Conservation (phyloP, 2,797 vertebrate species). For the Alca torda region DNA sequence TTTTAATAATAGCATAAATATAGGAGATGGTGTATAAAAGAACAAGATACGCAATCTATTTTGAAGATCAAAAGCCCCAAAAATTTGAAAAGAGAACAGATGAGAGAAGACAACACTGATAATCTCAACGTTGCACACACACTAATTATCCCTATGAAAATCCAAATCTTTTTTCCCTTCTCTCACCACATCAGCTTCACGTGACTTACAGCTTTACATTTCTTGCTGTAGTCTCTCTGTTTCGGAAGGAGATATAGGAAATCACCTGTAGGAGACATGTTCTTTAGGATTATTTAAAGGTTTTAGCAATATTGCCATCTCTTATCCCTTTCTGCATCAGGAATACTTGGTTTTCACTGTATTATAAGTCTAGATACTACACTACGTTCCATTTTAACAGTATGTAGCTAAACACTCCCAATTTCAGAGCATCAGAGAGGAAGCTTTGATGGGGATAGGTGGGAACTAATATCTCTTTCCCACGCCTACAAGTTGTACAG, state of each 20-base stretch:
- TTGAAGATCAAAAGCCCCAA: background rate
- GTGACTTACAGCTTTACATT: background rate
- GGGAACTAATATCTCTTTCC: background rate
- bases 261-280: background rate
- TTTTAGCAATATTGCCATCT: background rate
- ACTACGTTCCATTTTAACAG: background rate
- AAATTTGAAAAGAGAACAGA: background rate
- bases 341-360: background rate
- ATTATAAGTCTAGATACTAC: background rate
- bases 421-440: background rate
- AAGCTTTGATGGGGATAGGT: background rate
- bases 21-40: background rate
- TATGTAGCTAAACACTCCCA: background rate
- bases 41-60: background rate
- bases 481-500: accelerated
- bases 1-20: background rate
- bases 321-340: background rate
- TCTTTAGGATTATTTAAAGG: background rate
- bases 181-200: background rate
- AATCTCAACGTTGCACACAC: background rate
- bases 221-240: background rate
- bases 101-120: background rate
- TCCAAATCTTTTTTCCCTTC: background rate
- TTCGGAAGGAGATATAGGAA: background rate
- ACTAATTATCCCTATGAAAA: background rate